phyloP scores from a whole-genome alignment of 2,113 vertebrate species.

The Callocephalon fimbriatum region DNA sequence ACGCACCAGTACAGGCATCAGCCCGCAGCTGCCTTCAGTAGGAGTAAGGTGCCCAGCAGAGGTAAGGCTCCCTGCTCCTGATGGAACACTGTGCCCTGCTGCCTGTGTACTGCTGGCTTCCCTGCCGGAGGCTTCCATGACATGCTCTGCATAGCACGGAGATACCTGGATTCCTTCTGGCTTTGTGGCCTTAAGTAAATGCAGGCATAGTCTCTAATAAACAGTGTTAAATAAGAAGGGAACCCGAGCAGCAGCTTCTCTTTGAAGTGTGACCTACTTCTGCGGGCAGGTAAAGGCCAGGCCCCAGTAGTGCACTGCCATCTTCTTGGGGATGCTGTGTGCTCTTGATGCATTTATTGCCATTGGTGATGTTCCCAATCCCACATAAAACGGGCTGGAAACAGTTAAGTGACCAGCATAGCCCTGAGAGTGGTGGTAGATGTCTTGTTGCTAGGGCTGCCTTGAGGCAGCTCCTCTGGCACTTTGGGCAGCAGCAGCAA shows the following conservation, averaged over 20 bases:
- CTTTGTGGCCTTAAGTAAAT: not conserved
- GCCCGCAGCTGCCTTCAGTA: slow-evolving; percentile 63
- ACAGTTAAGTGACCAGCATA: accelerated
- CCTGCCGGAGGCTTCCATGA: not conserved
- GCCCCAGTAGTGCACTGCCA: accelerated
- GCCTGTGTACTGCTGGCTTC: not conserved
- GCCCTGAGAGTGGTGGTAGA: not conserved
- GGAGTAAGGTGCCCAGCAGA: slow-evolving; percentile 82
- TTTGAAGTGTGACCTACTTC: not conserved
- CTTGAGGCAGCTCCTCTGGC: not conserved
- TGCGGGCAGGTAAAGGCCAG: not conserved
- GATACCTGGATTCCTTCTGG: not conserved
- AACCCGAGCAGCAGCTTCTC: not conserved
- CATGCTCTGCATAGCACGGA: not conserved
- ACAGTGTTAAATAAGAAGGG: not conserved
- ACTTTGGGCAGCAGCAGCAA: not conserved
- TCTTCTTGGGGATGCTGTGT: not conserved
- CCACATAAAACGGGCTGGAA: accelerated
- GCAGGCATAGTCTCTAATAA: not conserved
- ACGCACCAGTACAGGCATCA: slow-evolving; percentile 84
- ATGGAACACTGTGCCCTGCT: not conserved
- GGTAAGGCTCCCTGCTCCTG: slow-evolving; percentile 77
- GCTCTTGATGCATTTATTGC: accelerated
- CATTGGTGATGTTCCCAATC: accelerated
- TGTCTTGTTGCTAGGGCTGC: accelerated